Conservation (phyloP, 2,113 vertebrate genomes). For the Eulemur macaco region DNA sequence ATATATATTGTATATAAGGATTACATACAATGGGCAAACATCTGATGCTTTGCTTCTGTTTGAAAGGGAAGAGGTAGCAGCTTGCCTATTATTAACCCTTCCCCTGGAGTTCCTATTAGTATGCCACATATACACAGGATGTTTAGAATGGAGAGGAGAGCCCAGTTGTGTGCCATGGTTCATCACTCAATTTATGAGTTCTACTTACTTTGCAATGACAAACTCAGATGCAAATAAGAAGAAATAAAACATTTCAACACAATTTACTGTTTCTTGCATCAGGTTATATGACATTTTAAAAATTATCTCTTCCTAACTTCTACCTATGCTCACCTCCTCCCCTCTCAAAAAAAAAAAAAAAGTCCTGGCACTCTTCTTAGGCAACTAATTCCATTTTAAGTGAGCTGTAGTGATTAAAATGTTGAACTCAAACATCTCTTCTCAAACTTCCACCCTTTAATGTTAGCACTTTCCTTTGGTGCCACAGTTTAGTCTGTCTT, state of each 20-base stretch:
- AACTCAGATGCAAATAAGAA: background rate
- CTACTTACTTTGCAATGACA: background rate
- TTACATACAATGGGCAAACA: background rate
- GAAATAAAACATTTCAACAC: background rate
- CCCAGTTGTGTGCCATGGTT: background rate
- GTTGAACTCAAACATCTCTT: background rate
- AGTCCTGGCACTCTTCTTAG: background rate
- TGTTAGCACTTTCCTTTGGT: background rate
- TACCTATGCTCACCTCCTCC: background rate
- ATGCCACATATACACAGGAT: background rate
- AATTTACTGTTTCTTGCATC: background rate
- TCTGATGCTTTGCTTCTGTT: background rate
- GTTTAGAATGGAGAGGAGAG: background rate
- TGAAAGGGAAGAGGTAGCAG: background rate
- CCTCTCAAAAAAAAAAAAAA: background rate
- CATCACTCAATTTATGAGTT: background rate
- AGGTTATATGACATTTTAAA: conserved; percentile 7
- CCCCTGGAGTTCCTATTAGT: background rate
- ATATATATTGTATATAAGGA: background rate
- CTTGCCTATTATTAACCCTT: background rate
- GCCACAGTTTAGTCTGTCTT: background rate
- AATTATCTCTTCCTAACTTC: background rate
- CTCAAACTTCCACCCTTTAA: background rate
- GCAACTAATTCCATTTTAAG: background rate
- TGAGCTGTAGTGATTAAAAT: background rate